Evolutionary conservation across 2,797 vertebrate genomes (phyloP).

Genomic region (Nyctalus aviator): DNA sequence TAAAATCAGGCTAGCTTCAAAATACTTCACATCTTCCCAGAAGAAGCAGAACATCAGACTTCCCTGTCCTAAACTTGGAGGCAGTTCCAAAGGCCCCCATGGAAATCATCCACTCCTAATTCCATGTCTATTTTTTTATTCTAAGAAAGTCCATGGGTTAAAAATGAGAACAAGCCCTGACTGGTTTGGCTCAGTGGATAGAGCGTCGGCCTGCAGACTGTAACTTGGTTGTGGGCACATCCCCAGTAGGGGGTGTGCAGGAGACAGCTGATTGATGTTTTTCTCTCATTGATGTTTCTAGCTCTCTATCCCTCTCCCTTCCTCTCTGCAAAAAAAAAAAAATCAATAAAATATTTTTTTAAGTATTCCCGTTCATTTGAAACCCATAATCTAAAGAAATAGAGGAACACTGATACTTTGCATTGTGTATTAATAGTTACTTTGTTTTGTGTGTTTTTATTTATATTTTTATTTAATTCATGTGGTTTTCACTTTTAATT

Average conservation of each 20-base stretch:
- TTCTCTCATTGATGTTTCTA: too few species aligned
- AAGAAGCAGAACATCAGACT: background rate
- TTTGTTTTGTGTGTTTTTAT: background rate
- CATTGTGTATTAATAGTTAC: background rate
- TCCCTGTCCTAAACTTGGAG: background rate
- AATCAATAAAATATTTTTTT: background rate
- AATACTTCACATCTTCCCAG: background rate
- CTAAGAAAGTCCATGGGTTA: background rate
- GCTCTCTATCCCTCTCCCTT: too few species aligned
- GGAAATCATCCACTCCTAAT: background rate
- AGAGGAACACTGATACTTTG: background rate
- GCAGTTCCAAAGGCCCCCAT: background rate
- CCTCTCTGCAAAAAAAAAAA: background rate
- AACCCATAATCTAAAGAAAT: background rate
- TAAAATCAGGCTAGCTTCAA: background rate
- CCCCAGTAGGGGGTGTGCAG: too few species aligned
- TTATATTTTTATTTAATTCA: background rate
- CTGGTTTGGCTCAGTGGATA: too few species aligned
- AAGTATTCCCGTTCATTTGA: background rate
- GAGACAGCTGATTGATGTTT: too few species aligned
- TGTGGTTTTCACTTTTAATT: background rate
- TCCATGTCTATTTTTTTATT: background rate
- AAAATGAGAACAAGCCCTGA: background rate
- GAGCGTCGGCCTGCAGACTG: too few species aligned
- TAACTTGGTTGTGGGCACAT: too few species aligned